Conservation (phyloP, 2,888 invertebrate species). For the Pteria penguin region DNA sequence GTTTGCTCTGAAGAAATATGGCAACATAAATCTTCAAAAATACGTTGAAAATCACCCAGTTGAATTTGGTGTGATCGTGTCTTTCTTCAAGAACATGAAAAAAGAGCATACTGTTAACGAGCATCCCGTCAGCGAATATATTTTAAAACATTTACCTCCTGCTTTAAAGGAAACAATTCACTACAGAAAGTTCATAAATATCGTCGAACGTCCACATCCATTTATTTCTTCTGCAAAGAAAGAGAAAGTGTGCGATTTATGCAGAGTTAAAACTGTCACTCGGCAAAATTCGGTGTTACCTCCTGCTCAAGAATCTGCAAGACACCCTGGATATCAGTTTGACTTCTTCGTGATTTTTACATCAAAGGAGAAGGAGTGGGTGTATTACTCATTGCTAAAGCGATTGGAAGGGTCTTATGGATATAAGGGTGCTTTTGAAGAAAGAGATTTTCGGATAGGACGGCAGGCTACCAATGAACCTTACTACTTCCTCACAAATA, state of each 20-base stretch:
- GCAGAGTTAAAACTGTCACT: neutral
- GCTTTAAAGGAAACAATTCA: neutral
- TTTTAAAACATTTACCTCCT: neutral
- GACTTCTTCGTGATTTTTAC: conserved; percentile 34
- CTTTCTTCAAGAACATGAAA: neutral
- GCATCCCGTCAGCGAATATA: neutral
- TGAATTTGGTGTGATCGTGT: neutral
- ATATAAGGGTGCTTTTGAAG: conserved; percentile 31
- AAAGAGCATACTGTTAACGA: neutral
- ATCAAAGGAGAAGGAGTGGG: conserved; percentile 28
- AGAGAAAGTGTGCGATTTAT: neutral
- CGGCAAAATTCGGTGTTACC: conserved; percentile 21
- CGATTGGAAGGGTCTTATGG: conserved; percentile 24
- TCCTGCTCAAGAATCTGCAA: neutral
- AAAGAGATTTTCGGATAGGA: conserved; percentile 20
- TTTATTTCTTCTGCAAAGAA: neutral
- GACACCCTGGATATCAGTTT: conserved; percentile 19
- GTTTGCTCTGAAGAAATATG: conserved; percentile 1
- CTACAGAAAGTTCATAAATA: neutral
- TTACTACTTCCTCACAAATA: neutral
- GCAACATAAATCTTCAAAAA: neutral
- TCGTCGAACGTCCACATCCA: neutral
- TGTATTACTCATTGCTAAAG: conserved; percentile 22
- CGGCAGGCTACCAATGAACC: neutral
- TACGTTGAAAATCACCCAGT: neutral